Conservation (phyloP, 2,888 invertebrate genomes). For the Dasysyrphus tricinctus region DNA sequence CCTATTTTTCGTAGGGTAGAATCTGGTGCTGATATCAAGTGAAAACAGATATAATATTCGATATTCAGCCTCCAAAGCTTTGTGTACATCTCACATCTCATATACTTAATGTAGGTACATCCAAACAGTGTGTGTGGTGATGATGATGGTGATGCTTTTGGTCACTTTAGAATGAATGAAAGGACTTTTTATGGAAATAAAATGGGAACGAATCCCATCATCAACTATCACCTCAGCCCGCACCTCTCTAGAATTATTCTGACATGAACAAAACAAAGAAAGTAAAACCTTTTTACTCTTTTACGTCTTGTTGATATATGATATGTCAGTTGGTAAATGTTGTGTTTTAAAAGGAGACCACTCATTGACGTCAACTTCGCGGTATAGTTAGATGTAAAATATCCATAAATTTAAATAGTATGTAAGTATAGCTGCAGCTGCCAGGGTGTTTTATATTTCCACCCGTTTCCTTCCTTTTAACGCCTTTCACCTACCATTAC, state of each 20-base stretch:
- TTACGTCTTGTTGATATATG: slow-evolving; percentile 46
- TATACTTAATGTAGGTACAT: background rate
- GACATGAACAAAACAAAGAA: background rate
- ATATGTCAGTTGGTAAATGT: slow-evolving; percentile 4
- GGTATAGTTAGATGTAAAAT: background rate
- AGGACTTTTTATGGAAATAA: background rate
- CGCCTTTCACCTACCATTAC: too few relatives aligned
- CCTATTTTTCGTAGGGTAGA: slow-evolving; percentile 42
- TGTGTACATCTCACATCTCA: background rate
- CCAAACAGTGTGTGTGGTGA: background rate
- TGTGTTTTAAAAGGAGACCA: background rate
- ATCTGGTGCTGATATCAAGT: background rate
- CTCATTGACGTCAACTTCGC: slow-evolving; percentile 18
- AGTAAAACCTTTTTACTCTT: background rate
- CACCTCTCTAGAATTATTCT: background rate
- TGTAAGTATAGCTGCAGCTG: background rate
- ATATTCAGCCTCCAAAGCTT: slow-evolving; percentile 45
- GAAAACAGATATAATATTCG: background rate
- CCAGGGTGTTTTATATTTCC: background rate
- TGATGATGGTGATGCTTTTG: background rate
- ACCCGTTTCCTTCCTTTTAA: background rate
- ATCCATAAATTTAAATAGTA: background rate
- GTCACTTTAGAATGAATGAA: slow-evolving; percentile 2
- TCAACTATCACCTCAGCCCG: slow-evolving; percentile 22
- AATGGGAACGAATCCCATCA: background rate